These are phyloP conservation scores for Choreutis nemorana DNA, from an alignment of 2,888 invertebrate genomes.

Conservation along the genomic window DNA sequence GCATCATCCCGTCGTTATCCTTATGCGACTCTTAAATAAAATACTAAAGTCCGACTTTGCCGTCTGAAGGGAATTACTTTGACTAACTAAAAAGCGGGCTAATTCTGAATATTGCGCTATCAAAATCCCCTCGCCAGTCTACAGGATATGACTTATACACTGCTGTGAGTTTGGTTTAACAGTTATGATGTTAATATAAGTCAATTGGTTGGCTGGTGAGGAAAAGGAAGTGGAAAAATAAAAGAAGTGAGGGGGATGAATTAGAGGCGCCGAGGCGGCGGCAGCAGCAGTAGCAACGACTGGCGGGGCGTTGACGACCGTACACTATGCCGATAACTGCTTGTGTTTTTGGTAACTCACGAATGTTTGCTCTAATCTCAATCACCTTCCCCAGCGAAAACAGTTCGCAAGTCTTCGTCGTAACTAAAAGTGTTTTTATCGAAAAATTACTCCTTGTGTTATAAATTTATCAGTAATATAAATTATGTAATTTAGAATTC, in stretches of 20 bases:
- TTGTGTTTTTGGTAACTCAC: conserved; percentile 29
- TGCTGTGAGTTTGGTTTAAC: conserved; percentile 52
- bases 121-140: too few relatives aligned
- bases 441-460: too few relatives aligned
- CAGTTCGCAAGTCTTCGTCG: too few relatives aligned
- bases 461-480: too few relatives aligned
- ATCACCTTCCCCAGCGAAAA: too few relatives aligned
- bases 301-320: conserved; percentile 13
- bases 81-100: too few relatives aligned
- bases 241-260: conserved; percentile 35
- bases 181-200: conserved; percentile 56
- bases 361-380: conserved; percentile 17
- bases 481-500: too few relatives aligned
- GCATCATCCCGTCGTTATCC: conserved; percentile 21
- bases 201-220: conserved; percentile 36
- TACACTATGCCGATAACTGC: conserved; percentile 14
- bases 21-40: conserved; percentile 23
- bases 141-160: too few relatives aligned
- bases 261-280: conserved; percentile 35
- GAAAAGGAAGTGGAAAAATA: conserved; percentile 47
- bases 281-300: too few relatives aligned
- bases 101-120: too few relatives aligned
- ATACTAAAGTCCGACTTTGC: conserved; percentile 23
- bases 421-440: too few relatives aligned
- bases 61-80: too few relatives aligned